Percentiles rank a stretch among this genome's conserved stretches.
Evolutionary conservation across 2,113 vertebrate genomes (phyloP).

Genomic region (Dendropsophus ebraccatus): DNA sequence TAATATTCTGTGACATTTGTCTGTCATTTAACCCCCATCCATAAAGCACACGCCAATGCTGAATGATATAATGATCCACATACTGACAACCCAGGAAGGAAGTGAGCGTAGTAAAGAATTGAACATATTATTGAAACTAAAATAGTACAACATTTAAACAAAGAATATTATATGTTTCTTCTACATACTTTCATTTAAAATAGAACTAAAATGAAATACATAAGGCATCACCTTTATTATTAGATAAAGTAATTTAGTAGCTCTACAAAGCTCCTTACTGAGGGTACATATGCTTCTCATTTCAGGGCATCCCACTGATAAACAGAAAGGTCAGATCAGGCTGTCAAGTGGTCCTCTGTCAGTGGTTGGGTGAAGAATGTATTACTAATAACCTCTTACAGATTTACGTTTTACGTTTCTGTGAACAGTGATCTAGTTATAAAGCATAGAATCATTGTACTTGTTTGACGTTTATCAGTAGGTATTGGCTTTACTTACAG

Average conservation of each 20-base stretch:
- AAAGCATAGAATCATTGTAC: not conserved
- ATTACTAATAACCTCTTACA: not conserved
- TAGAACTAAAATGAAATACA: not conserved
- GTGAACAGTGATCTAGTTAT: too few relatives aligned
- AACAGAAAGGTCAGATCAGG: not conserved
- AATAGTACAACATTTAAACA: too few relatives aligned
- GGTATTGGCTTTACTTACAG: rapidly evolving
- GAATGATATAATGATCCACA: too few relatives aligned
- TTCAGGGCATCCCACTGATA: not conserved
- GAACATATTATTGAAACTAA: too few relatives aligned
- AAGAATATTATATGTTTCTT: too few relatives aligned
- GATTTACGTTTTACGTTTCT: too few relatives aligned
- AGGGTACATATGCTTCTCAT: not conserved
- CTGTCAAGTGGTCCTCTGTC: not conserved
- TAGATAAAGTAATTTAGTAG: not conserved
- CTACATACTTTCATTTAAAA: too few relatives aligned
- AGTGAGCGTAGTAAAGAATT: too few relatives aligned
- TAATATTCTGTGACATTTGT: too few relatives aligned
- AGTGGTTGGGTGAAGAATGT: not conserved
- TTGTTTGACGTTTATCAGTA: not conserved
- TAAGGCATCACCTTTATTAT: not conserved
- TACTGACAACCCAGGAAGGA: too few relatives aligned
- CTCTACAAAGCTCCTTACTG: not conserved
- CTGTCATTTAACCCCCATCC: too few relatives aligned
- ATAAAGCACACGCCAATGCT: too few relatives aligned